These are phyloP conservation scores for Oligia fasciuncula DNA, from an alignment of 2,888 invertebrate species.

Conservation along the genomic window DNA sequence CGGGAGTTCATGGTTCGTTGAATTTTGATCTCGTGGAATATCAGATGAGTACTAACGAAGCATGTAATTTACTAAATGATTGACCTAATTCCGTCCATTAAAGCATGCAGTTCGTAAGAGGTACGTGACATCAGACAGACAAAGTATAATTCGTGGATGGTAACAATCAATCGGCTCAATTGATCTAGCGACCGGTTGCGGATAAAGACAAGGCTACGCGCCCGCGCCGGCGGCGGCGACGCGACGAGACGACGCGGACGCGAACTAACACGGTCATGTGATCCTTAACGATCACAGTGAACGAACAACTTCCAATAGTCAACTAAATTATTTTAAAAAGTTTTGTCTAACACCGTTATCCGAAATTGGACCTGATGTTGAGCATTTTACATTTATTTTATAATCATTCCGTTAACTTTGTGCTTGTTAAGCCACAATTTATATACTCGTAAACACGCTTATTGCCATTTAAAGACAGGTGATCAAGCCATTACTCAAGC, in stretches of 20 bases:
- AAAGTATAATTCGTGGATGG: constrained; percentile 70
- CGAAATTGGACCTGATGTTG: constrained; percentile 39
- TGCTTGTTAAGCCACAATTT: constrained; percentile 48
- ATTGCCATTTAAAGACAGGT: constrained; percentile 52
- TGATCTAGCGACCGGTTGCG: constrained; percentile 66
- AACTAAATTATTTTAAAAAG: constrained; percentile 55
- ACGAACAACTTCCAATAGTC: constrained; percentile 46
- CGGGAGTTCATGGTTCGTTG: constrained; percentile 37
- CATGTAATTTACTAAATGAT: constrained; percentile 65
- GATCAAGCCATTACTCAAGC: constrained; percentile 34
- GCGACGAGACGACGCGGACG: constrained; percentile 37
- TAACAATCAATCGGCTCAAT: constrained; percentile 73
- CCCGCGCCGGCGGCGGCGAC: constrained; percentile 47
- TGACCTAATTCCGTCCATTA: constrained; percentile 72
- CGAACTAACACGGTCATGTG: constrained; percentile 67
- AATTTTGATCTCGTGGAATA: constrained; percentile 34
- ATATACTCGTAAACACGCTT: constrained; percentile 32
- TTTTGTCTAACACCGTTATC: constrained; percentile 64
- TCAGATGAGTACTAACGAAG: constrained; percentile 47
- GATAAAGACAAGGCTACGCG: constrained; percentile 68
- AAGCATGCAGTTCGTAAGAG: constrained; percentile 58
- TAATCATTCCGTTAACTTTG: constrained; percentile 53
- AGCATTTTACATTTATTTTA: constrained; percentile 43
- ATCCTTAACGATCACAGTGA: constrained; percentile 58
- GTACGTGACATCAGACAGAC: constrained; percentile 71